Evolutionary conservation across 2,797 vertebrate genomes (phyloP).

Genomic region (Cuniculus paca): DNA sequence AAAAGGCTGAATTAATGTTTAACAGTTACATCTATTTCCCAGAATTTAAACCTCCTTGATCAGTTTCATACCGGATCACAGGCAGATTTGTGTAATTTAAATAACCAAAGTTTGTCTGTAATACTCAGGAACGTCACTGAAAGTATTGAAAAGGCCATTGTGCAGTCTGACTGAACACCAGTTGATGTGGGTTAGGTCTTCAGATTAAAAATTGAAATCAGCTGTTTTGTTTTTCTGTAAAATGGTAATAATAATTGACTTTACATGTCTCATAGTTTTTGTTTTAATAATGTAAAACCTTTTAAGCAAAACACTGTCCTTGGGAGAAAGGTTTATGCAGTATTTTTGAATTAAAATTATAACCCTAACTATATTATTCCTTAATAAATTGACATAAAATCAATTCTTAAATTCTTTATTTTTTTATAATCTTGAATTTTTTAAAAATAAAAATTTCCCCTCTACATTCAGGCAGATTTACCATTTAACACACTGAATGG

Average conservation of each 20-base stretch:
- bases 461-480: neutral
- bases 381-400: constrained; percentile 40
- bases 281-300: neutral
- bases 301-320: neutral
- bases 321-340: neutral
- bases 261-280: neutral
- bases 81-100: neutral
- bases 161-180: neutral
- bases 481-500: neutral
- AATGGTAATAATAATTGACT: neutral
- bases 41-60: neutral
- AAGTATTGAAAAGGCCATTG: neutral
- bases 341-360: constrained; percentile 36
- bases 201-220: constrained; percentile 23
- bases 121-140: neutral
- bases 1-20: neutral
- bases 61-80: neutral
- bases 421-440: constrained; percentile 24
- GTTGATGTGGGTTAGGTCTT: neutral
- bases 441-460: neutral
- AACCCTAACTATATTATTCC: constrained; percentile 5
- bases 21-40: neutral
- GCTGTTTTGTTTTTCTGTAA: constrained; percentile 27
- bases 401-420: neutral
- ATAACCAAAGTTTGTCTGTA: neutral